phyloP scores from a whole-genome alignment of 2,113 vertebrate genomes.

The Aphyosemion australe region DNA sequence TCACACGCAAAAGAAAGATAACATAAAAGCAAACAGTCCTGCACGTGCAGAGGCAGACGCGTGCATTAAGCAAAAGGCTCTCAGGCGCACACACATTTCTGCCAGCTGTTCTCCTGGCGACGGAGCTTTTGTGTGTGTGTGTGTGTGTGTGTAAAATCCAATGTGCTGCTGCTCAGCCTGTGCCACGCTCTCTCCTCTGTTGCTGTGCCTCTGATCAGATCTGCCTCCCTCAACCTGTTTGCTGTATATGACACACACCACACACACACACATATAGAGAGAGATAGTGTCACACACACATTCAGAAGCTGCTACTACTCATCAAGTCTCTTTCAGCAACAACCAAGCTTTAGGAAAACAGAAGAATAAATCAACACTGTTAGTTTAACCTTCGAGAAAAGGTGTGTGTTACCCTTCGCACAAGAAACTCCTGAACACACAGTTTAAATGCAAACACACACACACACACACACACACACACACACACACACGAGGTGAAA shows the following conservation, averaged over 20 bases:
- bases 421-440: slow-evolving; percentile 30
- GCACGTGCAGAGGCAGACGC: slow-evolving; percentile 61
- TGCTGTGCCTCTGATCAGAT: slow-evolving; percentile 81
- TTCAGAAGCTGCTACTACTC: slow-evolving; percentile 51
- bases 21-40: slow-evolving; percentile 58
- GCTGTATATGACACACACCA: slow-evolving; percentile 55
- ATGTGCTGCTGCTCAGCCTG: slow-evolving; percentile 74
- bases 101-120: slow-evolving; percentile 72
- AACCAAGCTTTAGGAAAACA: slow-evolving; percentile 16
- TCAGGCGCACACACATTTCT: slow-evolving; percentile 52
- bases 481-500: not conserved
- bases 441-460: not conserved
- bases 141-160: slow-evolving; percentile 70
- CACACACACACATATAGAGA: slow-evolving; percentile 23
- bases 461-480: slow-evolving; percentile 20
- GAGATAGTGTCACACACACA: slow-evolving; percentile 28
- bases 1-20: slow-evolving; percentile 38
- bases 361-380: slow-evolving; percentile 21
- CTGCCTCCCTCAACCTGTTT: slow-evolving; percentile 79
- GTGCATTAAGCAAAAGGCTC: slow-evolving; percentile 57
- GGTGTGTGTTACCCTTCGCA: slow-evolving; percentile 25
- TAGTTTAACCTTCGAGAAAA: slow-evolving; percentile 6
- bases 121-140: slow-evolving; percentile 35
- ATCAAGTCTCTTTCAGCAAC: slow-evolving; percentile 27
- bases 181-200: slow-evolving; percentile 76